Evolutionary conservation across 2,113 vertebrate species (phyloP).

Genomic region (Paraplagusia blochii): DNA sequence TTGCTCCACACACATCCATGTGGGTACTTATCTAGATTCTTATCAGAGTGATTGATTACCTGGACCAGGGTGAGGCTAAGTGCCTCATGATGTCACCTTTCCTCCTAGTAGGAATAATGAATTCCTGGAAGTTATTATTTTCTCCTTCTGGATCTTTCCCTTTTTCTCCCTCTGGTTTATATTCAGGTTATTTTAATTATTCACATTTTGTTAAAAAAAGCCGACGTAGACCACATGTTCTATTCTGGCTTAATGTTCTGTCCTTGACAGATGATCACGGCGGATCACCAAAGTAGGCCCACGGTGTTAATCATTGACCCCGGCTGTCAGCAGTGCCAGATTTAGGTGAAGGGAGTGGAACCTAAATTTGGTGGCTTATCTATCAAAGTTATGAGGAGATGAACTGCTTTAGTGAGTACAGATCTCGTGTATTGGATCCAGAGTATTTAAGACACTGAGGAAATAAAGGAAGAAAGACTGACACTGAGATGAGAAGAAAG

Average conservation of each 20-base stretch:
- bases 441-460: no score
- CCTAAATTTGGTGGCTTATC: constrained; percentile 60
- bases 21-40: no score
- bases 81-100: no score
- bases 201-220: constrained; percentile 41
- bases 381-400: constrained; percentile 51
- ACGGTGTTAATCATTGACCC: constrained; percentile 50
- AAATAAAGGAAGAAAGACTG: no score
- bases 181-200: constrained; percentile 62
- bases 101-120: no score
- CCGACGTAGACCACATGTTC: constrained; percentile 44
- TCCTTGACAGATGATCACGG: constrained; percentile 33
- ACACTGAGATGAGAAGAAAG: no score
- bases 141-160: not conserved
- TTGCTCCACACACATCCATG: no score
- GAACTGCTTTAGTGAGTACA: not conserved
- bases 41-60: not conserved
- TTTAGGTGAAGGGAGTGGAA: constrained; percentile 31
- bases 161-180: constrained; percentile 32
- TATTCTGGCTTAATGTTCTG: constrained; percentile 40
- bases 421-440: no score
- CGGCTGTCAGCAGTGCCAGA: constrained; percentile 35
- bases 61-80: not conserved
- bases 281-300: constrained; percentile 28
- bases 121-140: constrained; percentile 3